Evolutionary conservation across 2,113 vertebrate species (phyloP), one percentile per base, ranked within the genome.

Genomic region (Rattus norvegicus): DNA sequence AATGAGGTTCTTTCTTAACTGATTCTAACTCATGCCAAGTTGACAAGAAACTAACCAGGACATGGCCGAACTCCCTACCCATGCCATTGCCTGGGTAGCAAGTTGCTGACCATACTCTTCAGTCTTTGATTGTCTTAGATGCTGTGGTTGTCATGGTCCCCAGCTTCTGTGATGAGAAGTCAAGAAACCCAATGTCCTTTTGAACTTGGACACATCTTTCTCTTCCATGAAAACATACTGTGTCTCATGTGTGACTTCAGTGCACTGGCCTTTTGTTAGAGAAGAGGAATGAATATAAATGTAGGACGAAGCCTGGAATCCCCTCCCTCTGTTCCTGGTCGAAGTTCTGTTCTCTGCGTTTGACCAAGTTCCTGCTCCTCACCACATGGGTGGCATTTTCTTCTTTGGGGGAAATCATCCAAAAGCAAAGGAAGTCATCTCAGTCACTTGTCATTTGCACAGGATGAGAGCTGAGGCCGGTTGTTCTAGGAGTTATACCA

Each of bases 401-500:
- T 76, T 95, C 85, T 88, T 91, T 90, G 93, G 91, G 87, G 92
- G 72, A 43, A 92, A 61, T 93, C 92, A 95, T 94, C 88, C 69
- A 93, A 96, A 95, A 93, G 91, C 20, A 77, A 95, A 96, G 92
- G 49, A 88, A 88, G 61, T 76, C 93, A 75, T 95, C 84, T 96
- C 93, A 90, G 95, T 93, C 88, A 95, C 93, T 94, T 97, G 96
- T 96, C 94, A 92, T 93, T 97, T 85, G 90, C 65, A 79, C 94
- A 90, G 75, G 89, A 90, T 96, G 94, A 84, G 85, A 75, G 87
- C 59, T 26, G 85, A 94, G 92, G 87, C 93, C 3, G 13, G 77
- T 97, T 96, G 93, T 95, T 92, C n/a, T 10, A 69, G 90, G 81
- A 96, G 88, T 93, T 77, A 88, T 1, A 59, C 96, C 97, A 97